phyloP scores from a whole-genome alignment of 1,140 invertebrate species.

The Psix sp. region DNA sequence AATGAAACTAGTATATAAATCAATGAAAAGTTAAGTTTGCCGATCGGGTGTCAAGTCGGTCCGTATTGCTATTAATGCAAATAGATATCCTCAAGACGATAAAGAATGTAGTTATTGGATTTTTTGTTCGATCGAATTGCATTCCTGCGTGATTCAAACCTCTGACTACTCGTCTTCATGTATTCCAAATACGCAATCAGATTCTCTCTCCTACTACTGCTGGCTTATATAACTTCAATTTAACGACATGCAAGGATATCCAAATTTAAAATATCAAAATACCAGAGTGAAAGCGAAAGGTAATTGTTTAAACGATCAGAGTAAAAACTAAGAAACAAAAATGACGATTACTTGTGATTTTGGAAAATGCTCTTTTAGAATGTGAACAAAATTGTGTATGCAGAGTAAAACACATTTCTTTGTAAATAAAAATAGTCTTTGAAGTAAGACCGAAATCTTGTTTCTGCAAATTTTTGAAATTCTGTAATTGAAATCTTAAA shows the following conservation, averaged over 20 bases:
- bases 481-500: too few species aligned
- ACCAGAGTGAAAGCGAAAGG: too few species aligned
- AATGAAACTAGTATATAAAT: too few species aligned
- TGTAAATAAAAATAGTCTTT: too few species aligned
- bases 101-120: slow-evolving; percentile 75
- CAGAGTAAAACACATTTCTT: too few species aligned
- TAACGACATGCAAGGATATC: slow-evolving; percentile 13
- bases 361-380: too few species aligned
- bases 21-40: slow-evolving; percentile 25
- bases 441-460: too few species aligned
- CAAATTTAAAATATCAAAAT: slow-evolving; percentile 5
- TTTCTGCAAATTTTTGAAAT: too few species aligned
- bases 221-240: slow-evolving; percentile 28
- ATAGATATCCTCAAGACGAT: slow-evolving; percentile 57
- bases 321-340: too few species aligned
- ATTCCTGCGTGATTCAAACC: slow-evolving; percentile 65
- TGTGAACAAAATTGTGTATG: too few species aligned
- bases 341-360: too few species aligned
- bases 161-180: slow-evolving; percentile 66
- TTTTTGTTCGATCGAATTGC: slow-evolving; percentile 72
- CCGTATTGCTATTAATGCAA: slow-evolving; percentile 54
- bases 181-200: slow-evolving; percentile 64
- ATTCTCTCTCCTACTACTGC: slow-evolving; percentile 49
- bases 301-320: too few species aligned
- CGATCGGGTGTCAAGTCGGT: slow-evolving; percentile 30